Conservation (phyloP, 2,113 vertebrate species). For the Oceanodroma tethys region DNA sequence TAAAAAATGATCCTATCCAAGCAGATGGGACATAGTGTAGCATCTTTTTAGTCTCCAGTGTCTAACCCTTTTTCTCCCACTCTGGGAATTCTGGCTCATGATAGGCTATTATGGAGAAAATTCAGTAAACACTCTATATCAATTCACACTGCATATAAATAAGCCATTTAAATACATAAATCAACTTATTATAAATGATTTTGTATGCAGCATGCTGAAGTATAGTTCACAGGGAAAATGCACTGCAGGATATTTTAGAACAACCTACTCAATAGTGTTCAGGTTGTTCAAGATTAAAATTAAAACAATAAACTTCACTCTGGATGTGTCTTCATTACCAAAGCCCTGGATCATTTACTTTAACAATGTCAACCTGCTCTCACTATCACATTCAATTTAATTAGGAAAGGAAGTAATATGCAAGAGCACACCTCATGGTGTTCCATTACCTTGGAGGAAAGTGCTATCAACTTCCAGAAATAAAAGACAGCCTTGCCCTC, state of each 20-base stretch:
- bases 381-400: constrained; percentile 65
- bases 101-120: constrained; percentile 41
- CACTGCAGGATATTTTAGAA: constrained; percentile 25
- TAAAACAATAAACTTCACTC: constrained; percentile 75
- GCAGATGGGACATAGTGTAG: constrained; percentile 37
- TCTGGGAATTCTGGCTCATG: constrained; percentile 51
- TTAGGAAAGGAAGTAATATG: constrained; percentile 68
- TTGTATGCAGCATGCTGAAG: neutral
- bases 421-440: constrained; percentile 61
- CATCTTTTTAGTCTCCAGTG: constrained; percentile 16
- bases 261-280: constrained; percentile 31
- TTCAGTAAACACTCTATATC: constrained; percentile 65
- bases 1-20: neutral
- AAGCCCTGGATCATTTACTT: constrained; percentile 74
- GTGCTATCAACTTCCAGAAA: constrained; percentile 37
- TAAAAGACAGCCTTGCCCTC: neutral
- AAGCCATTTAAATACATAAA: constrained; percentile 59
- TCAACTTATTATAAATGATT: constrained; percentile 49
- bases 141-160: constrained; percentile 56
- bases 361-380: constrained; percentile 72
- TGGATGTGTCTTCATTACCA: constrained; percentile 72
- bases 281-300: constrained; percentile 69
- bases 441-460: constrained; percentile 64
- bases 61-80: constrained; percentile 3
- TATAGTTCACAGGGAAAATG: neutral